Evolutionary conservation across 1,140 invertebrate species (phyloP).

Genomic region (Rhopalosiphum maidis): DNA sequence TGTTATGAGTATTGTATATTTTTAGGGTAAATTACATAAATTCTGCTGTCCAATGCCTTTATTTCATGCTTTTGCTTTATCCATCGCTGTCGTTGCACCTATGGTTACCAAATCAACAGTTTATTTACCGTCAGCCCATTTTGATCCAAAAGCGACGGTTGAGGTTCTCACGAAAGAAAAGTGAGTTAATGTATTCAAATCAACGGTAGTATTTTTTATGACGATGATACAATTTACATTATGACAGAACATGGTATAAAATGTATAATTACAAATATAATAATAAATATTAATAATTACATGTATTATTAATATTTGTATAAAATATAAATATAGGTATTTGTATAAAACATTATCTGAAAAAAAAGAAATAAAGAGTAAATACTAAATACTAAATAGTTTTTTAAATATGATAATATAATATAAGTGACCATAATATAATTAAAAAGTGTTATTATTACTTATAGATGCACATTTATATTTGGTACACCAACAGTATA

Average conservation of each 20-base stretch:
- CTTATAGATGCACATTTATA: constrained; percentile 73
- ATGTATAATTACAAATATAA: not conserved
- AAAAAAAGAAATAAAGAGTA: not conserved
- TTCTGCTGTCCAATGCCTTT: constrained; percentile 85
- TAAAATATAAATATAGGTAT: too few species aligned
- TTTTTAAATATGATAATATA: not conserved
- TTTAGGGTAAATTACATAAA: constrained; percentile 60
- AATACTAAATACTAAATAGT: not conserved
- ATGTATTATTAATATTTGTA: not conserved
- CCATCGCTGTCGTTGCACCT: constrained; percentile 71
- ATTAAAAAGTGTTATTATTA: not conserved
- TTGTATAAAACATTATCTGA: too few species aligned
- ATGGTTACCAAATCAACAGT: constrained; percentile 73
- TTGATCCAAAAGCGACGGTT: constrained; percentile 74
- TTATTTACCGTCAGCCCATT: constrained; percentile 74
- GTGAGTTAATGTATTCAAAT: constrained; percentile 62
- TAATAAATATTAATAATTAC: too few species aligned
- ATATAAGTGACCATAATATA: not conserved
- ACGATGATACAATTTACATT: not conserved
- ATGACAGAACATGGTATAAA: not conserved
- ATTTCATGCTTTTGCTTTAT: constrained; percentile 89
- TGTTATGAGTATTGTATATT: not conserved
- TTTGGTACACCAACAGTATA: constrained; percentile 98
- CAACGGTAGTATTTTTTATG: too few species aligned
- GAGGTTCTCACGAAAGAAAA: constrained; percentile 74